Evolutionary conservation across 2,113 vertebrate genomes (phyloP).

Genomic region (Anoura caudifer): DNA sequence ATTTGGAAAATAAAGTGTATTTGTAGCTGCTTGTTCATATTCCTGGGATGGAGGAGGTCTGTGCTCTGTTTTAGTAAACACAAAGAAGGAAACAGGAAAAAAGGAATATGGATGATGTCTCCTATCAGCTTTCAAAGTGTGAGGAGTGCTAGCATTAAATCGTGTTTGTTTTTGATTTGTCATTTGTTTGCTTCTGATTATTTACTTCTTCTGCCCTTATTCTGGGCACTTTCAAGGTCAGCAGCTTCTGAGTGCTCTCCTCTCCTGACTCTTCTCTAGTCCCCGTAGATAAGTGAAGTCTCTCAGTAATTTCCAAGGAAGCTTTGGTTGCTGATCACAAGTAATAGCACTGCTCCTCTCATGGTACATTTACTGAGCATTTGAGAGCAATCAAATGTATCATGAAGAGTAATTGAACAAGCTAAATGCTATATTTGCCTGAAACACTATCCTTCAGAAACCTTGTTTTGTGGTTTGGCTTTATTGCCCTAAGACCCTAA

Average conservation of each 20-base stretch:
- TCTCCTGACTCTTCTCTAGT: not conserved
- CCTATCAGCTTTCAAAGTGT: not conserved
- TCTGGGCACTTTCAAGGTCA: not conserved
- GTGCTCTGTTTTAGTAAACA: not conserved
- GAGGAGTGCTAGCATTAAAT: too few relatives aligned
- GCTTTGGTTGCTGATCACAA: not conserved
- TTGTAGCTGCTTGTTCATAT: not conserved
- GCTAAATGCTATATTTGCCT: not conserved
- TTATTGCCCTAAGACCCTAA: not conserved
- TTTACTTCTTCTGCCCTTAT: not conserved
- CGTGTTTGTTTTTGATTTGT: not conserved
- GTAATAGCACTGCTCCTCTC: not conserved
- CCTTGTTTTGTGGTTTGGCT: not conserved
- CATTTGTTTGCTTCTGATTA: not conserved
- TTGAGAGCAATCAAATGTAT: conserved; percentile 34
- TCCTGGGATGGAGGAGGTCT: not conserved
- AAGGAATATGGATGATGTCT: not conserved
- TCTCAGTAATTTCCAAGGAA: not conserved
- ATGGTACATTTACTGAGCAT: conserved; percentile 28
- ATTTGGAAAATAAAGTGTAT: not conserved
- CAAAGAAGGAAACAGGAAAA: not conserved
- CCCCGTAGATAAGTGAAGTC: not conserved
- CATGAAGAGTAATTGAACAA: not conserved
- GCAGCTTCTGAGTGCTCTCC: not conserved
- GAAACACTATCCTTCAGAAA: not conserved